Evolutionary conservation across 1,140 invertebrate species (phyloP).

Genomic region (Fopius arisanus): DNA sequence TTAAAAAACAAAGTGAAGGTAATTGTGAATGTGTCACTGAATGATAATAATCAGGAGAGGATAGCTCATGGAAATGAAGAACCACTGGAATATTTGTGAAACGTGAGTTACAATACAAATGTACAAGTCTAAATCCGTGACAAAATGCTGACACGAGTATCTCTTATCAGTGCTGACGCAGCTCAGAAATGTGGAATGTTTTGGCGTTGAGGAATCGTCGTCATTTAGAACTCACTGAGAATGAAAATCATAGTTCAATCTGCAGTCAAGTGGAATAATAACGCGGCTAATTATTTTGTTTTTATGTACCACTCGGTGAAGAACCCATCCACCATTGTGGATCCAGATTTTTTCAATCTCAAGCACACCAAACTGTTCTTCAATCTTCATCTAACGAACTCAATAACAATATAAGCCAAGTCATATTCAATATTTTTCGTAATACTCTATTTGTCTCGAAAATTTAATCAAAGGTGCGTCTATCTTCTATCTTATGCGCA

Average conservation of each 20-base stretch:
- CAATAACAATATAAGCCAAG: no score
- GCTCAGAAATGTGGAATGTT: slow-evolving; percentile 12
- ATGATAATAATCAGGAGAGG: background rate
- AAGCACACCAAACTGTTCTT: no score
- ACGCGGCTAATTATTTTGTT: no score
- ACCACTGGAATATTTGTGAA: background rate
- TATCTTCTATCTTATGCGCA: no score
- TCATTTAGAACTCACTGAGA: background rate
- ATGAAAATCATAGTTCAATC: background rate
- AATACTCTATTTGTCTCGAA: no score
- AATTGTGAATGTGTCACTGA: background rate
- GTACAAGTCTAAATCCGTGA: background rate
- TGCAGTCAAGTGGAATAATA: no score
- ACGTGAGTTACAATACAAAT: background rate
- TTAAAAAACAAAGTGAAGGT: background rate
- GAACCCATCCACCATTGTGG: no score
- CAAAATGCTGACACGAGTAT: slow-evolving; percentile 21
- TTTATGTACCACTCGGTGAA: no score
- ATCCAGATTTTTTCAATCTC: no score
- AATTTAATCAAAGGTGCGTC: no score
- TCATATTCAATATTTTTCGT: no score
- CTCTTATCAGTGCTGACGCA: slow-evolving; percentile 20
- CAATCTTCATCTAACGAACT: no score
- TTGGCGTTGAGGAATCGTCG: background rate
- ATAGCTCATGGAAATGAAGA: background rate